Percentiles rank a stretch among this genome's conserved stretches.
Conservation (phyloP, 2,888 invertebrate species). For the Keiferia lycopersicella region DNA sequence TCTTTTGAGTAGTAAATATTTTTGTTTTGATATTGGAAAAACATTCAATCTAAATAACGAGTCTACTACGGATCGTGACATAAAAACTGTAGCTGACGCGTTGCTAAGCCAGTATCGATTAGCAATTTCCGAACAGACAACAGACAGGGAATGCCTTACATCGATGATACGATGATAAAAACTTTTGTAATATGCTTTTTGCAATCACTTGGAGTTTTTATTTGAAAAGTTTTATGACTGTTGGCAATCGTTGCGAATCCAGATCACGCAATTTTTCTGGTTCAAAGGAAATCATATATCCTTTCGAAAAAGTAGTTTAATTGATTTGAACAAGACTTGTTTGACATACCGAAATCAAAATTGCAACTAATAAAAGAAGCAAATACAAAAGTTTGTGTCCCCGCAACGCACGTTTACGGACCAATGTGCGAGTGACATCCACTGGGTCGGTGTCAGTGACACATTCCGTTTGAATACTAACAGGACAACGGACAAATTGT, state of each 20-base stretch:
- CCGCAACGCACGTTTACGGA: neutral
- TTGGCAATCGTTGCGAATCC: neutral
- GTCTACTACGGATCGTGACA: conserved; percentile 9
- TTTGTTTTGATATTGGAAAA: too few relatives aligned
- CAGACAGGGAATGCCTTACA: neutral
- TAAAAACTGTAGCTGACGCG: conserved; percentile 31
- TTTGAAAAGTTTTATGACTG: neutral
- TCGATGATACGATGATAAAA: neutral
- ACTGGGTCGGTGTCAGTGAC: conserved; percentile 13
- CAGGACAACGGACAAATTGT: conserved; percentile 16
- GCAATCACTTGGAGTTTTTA: neutral
- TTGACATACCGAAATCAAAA: neutral
- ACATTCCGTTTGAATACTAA: conserved; percentile 20
- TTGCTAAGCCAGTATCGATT: conserved; percentile 59
- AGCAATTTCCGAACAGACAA: conserved; percentile 47
- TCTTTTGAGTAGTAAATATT: too few relatives aligned
- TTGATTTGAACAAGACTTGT: too few relatives aligned
- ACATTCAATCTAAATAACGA: neutral
- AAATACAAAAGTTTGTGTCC: neutral
- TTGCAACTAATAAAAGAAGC: neutral
- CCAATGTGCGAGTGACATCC: conserved; percentile 16
- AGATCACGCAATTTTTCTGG: neutral
- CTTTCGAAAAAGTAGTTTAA: too few relatives aligned
- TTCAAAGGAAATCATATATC: neutral
- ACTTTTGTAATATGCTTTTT: conserved; percentile 5